Evolutionary conservation across 2,797 vertebrate species (phyloP), one percentile per base, ranked within the genome.

Genomic region (Acanthurus lineatus): DNA sequence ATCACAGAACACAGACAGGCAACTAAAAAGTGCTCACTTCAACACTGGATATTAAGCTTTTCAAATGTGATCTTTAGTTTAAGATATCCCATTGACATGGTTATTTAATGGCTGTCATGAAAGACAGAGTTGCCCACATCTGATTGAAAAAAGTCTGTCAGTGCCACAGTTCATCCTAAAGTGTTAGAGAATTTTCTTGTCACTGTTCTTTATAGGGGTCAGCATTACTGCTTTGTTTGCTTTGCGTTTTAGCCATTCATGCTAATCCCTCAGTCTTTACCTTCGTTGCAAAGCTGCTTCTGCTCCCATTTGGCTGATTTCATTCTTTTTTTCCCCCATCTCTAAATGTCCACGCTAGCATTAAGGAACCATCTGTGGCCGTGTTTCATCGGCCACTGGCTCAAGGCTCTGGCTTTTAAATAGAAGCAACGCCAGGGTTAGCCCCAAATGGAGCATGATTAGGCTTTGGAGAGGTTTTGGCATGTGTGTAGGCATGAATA

Each of bases 331-430:
- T 28, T 14, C 73, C 49, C 52, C 5, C 69, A 82, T 82, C 84
- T 88, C 79, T 89, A 85, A 88, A 91, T 90, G 88, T 74, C 88
- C 84, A 91, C 59, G 78, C 73, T 86, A 82, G 90, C 91, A 90
- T 91, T 89, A 89, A 93, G 89, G 78, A 91, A 80, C 89, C 90
- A 93, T 93, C 91, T 93, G 93, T 90, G 89, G 89, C 82, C 81
- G 79, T 71, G 82, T 91, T 88, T 87, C 75, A 80, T 51, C 67
- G 74, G 87, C 77, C 61, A 69, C 68, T 80, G 79, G 86, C 89
- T 91, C 65, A 87, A 80, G 83, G 87, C 87, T 87, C 67, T 85
- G 65, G 69, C 81, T 89, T 90, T 90, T 89, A 89, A 93, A 92
- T 91, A 92, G 86, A 89, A 74, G 77, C 76, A 77, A 66, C 75